Evolutionary conservation across 2,888 invertebrate species (phyloP).

Genomic region (Trissoscelio sp.): DNA sequence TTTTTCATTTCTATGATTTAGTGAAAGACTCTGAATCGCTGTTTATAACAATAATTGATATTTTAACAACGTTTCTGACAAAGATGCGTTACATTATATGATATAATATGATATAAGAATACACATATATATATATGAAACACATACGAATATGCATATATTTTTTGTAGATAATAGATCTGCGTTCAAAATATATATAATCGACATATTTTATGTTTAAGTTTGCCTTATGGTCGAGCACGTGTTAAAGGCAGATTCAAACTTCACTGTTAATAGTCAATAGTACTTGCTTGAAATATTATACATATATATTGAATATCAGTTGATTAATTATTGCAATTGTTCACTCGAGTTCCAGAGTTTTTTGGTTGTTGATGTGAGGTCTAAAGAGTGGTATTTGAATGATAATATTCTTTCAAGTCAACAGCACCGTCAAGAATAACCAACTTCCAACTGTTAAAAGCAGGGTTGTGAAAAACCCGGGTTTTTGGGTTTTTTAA

Average conservation of each 20-base stretch:
- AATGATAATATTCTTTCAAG: too few relatives aligned
- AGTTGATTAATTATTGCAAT: too few relatives aligned
- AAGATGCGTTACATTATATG: not conserved
- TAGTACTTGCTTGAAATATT: too few relatives aligned
- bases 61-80: slow-evolving; percentile 1
- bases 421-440: too few relatives aligned
- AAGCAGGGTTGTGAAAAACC: too few relatives aligned
- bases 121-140: too few relatives aligned
- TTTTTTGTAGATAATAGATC: slow-evolving; percentile 15
- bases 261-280: not conserved
- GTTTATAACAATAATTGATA: slow-evolving; percentile 35
- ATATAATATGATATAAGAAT: not conserved
- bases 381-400: too few relatives aligned
- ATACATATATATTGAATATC: too few relatives aligned
- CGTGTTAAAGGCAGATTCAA: not conserved
- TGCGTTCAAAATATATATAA: not conserved
- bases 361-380: too few relatives aligned
- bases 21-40: slow-evolving; percentile 42
- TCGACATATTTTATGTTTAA: not conserved
- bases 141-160: slow-evolving; percentile 2
- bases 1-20: not conserved
- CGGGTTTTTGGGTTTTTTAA: too few relatives aligned
- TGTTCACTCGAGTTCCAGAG: too few relatives aligned
- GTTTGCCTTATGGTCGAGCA: not conserved
- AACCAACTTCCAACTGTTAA: too few relatives aligned